Conservation (phyloP, 2,797 vertebrate species). For the Premnoplex brunnescens region DNA sequence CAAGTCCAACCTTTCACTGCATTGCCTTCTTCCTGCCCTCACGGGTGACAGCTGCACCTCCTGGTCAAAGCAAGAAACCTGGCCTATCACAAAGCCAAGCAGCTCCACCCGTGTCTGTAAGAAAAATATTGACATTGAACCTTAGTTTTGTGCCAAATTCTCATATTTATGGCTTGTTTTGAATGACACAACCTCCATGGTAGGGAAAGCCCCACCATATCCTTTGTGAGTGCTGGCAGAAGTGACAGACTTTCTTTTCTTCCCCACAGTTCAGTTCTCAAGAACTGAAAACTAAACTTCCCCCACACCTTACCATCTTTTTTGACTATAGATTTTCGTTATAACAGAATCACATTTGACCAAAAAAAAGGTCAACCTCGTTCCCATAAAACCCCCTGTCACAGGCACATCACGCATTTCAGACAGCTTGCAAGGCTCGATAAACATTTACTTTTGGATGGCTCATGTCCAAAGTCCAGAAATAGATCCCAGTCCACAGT, state of each 20-base stretch:
- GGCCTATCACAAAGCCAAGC: not conserved
- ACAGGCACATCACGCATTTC: not conserved
- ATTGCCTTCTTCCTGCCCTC: not conserved
- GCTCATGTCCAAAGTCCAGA: conserved; percentile 37
- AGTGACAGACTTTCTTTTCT: not conserved
- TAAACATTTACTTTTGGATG: conserved; percentile 61
- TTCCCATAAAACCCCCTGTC: not conserved
- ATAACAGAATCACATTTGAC: not conserved
- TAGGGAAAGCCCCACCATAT: fast-evolving
- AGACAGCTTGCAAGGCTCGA: conserved; percentile 17
- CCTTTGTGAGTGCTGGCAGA: not conserved
- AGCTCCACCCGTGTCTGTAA: not conserved
- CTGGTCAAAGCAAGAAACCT: not conserved
- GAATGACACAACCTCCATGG: not conserved
- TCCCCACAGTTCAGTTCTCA: not conserved
- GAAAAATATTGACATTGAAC: not conserved
- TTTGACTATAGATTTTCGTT: not conserved
- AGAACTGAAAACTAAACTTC: not conserved
- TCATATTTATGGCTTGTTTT: not conserved
- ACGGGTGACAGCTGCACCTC: not conserved
- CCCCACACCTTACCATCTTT: not conserved
- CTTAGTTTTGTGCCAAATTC: not conserved
- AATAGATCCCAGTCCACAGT: not conserved
- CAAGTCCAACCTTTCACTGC: not conserved
- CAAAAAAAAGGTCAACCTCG: not conserved